Evolutionary conservation across 2,797 vertebrate species (phyloP).

Genomic region (Masticophis lateralis): DNA sequence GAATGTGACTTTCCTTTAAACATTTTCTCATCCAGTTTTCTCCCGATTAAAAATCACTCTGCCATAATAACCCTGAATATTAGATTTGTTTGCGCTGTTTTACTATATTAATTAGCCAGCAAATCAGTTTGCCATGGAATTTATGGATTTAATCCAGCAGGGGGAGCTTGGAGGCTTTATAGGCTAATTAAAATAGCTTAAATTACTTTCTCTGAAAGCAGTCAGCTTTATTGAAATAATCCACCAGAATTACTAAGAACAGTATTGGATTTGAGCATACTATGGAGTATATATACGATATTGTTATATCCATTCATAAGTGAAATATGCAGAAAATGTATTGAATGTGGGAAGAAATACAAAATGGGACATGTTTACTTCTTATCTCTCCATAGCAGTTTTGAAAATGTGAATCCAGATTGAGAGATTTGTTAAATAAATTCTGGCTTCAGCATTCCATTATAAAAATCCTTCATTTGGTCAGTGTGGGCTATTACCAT

Average conservation of each 20-base stretch:
- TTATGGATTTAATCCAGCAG: conserved; percentile 57
- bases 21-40: not conserved
- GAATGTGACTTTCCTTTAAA: conserved; percentile 4
- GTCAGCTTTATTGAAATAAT: conserved; percentile 5
- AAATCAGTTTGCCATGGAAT: not conserved
- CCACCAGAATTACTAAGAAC: conserved; percentile 23
- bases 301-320: not conserved
- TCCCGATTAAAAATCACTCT: not conserved
- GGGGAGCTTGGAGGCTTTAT: conserved; percentile 59
- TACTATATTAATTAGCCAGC: not conserved
- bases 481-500: not conserved
- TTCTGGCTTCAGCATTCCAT: not conserved
- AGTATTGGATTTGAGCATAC: not conserved
- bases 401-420: not conserved
- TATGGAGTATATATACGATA: not conserved
- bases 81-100: not conserved
- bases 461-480: not conserved
- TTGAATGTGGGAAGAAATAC: not conserved
- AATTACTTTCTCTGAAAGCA: conserved; percentile 11
- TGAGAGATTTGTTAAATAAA: not conserved
- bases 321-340: not conserved
- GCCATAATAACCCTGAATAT: not conserved
- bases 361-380: not conserved
- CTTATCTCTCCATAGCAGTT: not conserved
- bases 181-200: conserved; percentile 4